Percentiles rank a stretch among this genome's conserved stretches.
These are phyloP conservation scores for Triplophysa dalaica DNA, from an alignment of 2,113 vertebrate species.

Conservation along the genomic window DNA sequence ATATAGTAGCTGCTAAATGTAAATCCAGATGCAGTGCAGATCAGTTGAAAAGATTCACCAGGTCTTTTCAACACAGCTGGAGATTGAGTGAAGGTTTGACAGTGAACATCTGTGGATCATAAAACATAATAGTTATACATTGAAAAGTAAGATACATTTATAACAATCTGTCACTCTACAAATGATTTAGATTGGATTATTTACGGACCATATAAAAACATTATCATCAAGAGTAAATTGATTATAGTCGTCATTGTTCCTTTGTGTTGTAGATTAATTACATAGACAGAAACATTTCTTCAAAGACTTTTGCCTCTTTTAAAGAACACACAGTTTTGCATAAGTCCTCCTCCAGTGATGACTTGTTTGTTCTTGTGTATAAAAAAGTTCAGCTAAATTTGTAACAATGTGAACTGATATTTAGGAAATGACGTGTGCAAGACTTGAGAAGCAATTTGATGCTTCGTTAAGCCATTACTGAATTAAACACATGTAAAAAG, in stretches of 20 bases:
- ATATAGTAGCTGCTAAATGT: background rate
- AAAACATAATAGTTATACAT: background rate
- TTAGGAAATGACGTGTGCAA: too few species aligned
- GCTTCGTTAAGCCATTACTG: too few species aligned
- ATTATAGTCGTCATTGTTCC: constrained; percentile 7
- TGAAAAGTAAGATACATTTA: background rate
- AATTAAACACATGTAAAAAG: too few species aligned
- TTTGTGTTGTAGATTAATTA: background rate
- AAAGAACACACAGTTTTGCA: background rate
- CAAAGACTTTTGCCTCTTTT: background rate
- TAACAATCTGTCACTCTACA: background rate
- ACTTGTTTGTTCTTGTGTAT: too few species aligned
- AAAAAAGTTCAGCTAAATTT: too few species aligned
- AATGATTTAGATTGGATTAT: background rate
- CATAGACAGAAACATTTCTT: background rate
- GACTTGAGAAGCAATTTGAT: too few species aligned
- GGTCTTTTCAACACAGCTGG: constrained; percentile 6
- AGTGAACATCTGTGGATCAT: background rate
- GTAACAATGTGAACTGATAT: too few species aligned
- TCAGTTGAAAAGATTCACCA: constrained; percentile 15
- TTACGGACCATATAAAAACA: background rate
- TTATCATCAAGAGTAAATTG: background rate
- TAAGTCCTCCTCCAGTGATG: background rate
- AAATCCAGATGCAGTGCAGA: constrained; percentile 22
- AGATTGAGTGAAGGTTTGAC: constrained; percentile 30